Evolutionary conservation across 2,888 invertebrate species (phyloP), one percentile per base, ranked within the genome.

Genomic region (Aphidius colemani): DNA sequence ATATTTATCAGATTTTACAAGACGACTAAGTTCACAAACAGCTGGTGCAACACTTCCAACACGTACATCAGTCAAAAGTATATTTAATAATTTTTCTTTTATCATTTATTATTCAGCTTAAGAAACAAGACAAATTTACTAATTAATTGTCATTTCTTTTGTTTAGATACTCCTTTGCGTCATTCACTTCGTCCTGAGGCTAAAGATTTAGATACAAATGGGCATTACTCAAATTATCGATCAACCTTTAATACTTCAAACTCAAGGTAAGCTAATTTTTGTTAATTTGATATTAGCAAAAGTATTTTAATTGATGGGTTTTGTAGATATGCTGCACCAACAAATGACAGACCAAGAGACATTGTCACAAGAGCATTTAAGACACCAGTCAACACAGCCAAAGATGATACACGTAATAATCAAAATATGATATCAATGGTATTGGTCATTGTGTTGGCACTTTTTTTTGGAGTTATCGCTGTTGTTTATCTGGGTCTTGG

Each of bases 1-100:
- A 60, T 90, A 88, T 79, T 83, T 90, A 74, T 90, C 89, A 74
- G 90, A 88, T 74, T 91, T 90, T 71, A 90, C 90, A 0, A 84
- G 87, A 65, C 85, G 89, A 66, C 78, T 90, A 7, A 81, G 81
- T 69, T 71, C 76, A 13, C 75, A 75, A 61, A 68, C 80, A 7
- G 30, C 30, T 30, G 71, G 70, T 13, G 63, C 73, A n/a, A 75
- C 75, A 67, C 71, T 77, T 4, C 45, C 71, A 3, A 69, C 78
- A 7, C 74, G 75, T 61, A 59, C 74, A 1, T 70, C 65, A 55
- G 63, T 75, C 51, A 78, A 77, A 67, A 76, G 81, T 81, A 73
- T 72, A 72, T 71, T 50, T 13, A 50, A 1, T 59, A 53, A 48
- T 63, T 59, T 57, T 18, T 48, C n/a, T n/a, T n/a, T n/a, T n/a